Base-by-base conservation (phyloP, 1,140 invertebrate species). In the Drosophila setifemur region DNA sequence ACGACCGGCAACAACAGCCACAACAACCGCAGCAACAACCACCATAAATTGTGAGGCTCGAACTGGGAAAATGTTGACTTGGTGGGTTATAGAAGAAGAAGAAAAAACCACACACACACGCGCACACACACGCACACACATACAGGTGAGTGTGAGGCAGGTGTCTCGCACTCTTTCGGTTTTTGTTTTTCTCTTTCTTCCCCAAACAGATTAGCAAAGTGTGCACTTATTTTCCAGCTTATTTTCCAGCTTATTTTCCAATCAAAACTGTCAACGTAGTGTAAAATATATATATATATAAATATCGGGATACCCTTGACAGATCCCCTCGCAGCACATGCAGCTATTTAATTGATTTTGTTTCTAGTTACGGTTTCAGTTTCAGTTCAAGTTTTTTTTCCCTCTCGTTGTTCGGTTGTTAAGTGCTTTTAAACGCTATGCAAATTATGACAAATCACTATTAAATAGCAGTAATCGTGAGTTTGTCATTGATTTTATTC, bases 361-460 rank as follows among this genome's bases (percentile, higher is more conserved):
- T 37, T 75, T 47, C 39, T 16, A 25, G 45, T 50, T 50, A 54
- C 26, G 18, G 23, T 19, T 54, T 47, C 11, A 31, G 31, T 54
- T 31, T 47, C 16, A 47, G 19, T 47, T 48, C 37, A 33, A 39
- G 37, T 35, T 11, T 11, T 35, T 63, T 50, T 31, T 57, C 23
- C 57, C 64, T 61, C 43, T 9, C 49, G n/a, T 67, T 61, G 55
- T 73, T 64, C 61, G 47, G 55, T 66, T 68, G 78, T 45, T 71
- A 74, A 78, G 76, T 68, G 76, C 67, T 61, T 81, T 75, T 81
- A 81, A 83, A 72, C 79, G 74, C 60, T 85, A 86, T 81, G 81
- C 72, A 86, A 85, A 85, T 85, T 86, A 76, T 81, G 48, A 85
- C 81, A 85, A 85, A 85, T 85, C 67, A 78, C 79, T 86, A 76